Conservation (phyloP, 2,797 vertebrate species). For the Sciurus vulgaris region DNA sequence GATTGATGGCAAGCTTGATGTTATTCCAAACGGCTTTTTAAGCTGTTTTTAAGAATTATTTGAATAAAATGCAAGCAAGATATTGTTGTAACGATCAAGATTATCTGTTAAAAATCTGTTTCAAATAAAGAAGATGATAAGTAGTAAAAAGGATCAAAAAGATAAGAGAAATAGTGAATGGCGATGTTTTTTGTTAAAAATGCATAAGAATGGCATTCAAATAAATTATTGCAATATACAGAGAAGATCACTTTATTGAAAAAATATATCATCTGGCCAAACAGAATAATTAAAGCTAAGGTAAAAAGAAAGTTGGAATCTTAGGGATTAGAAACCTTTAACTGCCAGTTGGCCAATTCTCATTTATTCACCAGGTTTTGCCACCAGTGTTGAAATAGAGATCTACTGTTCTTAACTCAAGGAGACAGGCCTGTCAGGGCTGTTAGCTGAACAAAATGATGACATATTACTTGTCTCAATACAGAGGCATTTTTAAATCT, state of each 20-base stretch:
- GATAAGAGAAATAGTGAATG: conserved; percentile 78
- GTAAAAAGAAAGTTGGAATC: conserved; percentile 68
- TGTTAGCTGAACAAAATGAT: conserved; percentile 83
- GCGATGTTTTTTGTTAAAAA: conserved; percentile 83
- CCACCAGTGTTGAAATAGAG: conserved; percentile 59
- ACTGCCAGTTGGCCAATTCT: conserved; percentile 43
- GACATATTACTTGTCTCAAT: conserved; percentile 80
- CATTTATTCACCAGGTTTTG: conserved; percentile 78
- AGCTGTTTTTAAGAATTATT: conserved; percentile 95
- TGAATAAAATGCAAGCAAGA: conserved; percentile 92
- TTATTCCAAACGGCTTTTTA: conserved; percentile 93
- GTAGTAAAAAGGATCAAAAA: conserved; percentile 86
- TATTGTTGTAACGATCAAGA: conserved; percentile 90
- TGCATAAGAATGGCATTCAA: conserved; percentile 61
- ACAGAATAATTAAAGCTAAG: conserved; percentile 64
- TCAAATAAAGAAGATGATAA: conserved; percentile 89
- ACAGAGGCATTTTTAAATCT: conserved; percentile 84
- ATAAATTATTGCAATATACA: conserved; percentile 72
- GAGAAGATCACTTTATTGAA: conserved; percentile 51
- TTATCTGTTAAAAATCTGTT: conserved; percentile 93
- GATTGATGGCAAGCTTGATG: conserved; percentile 94
- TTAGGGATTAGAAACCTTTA: conserved; percentile 67
- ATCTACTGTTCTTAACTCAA: conserved; percentile 68
- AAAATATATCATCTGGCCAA: conserved; percentile 69
- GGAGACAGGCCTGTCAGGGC: conserved; percentile 81